Evolutionary conservation across 1,140 invertebrate genomes (phyloP), one percentile per base, ranked within the genome.

Genomic region (Polypedilum vanderplanki): DNA sequence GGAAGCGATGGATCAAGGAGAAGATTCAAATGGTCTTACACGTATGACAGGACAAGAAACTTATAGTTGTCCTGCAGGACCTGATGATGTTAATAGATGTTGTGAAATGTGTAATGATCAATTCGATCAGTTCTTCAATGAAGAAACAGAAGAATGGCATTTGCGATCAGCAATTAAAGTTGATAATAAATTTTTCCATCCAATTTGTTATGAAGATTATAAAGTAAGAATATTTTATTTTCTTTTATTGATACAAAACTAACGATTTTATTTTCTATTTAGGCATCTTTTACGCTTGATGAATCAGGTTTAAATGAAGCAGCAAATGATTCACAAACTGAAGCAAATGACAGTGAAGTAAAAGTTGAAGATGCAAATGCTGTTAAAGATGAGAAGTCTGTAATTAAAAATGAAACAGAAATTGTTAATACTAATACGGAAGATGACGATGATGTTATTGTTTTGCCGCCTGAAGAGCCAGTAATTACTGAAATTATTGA

Each of bases 81-180:
- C 85, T 3, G 84, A 86, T 75, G 85, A 88, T 77, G 86, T 88
- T 24, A 84, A 88, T 76, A 85, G 85, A 7, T 81, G 85, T 18
- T 99, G 96, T 85, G 89, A 91, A 77, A 90, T 97, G 24, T 99
- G 97, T 82, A 88, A 90, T 40, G 96, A 99, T 84, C 85, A 86
- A 73, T 98, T 99, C 83, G 92, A 97, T 75, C 90, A 94, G 80
- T 97, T 96, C 84, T 98, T 93, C 85, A 92, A 97, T 80, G 94
- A 98, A 83, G 96, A 98, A 79, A 90, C 90, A 74, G 96, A 98
- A 82, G 96, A 97, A 81, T 99, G 97, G 97, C 93, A 97, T 80
- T 84, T 98, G 7, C 86, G 89, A 75, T 91, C 94, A 80, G 93
- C 96, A 0, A 85, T 97, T 4, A 83, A 87, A 20, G 88, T 91